Evolutionary conservation across 1,140 invertebrate genomes (phyloP).

Genomic region (Megalopta genalis): DNA sequence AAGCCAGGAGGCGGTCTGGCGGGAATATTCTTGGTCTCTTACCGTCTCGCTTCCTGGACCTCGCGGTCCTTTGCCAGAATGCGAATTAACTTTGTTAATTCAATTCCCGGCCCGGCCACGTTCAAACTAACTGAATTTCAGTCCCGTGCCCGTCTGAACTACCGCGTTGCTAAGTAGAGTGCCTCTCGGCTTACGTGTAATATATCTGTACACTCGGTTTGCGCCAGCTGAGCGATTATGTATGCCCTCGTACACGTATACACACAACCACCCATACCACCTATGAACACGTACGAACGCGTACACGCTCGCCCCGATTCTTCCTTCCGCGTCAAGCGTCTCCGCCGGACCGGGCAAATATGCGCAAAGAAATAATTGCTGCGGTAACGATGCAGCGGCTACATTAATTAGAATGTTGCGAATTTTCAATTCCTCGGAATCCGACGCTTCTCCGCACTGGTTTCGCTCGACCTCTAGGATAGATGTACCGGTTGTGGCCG

Average conservation of each 20-base stretch:
- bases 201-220: conserved; percentile 26
- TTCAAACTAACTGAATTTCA: conserved; percentile 53
- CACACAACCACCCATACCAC: too few relatives aligned
- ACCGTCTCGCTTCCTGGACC: conserved; percentile 21
- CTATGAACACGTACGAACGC: too few relatives aligned
- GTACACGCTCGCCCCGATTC: neutral
- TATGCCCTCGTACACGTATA: neutral
- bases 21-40: conserved; percentile 54
- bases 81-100: conserved; percentile 59
- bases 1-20: conserved; percentile 10
- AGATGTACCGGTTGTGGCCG: too few relatives aligned
- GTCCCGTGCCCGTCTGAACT: conserved; percentile 6
- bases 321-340: neutral
- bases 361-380: neutral
- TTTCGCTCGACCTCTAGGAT: neutral
- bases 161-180: conserved; percentile 37
- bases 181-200: conserved; percentile 24
- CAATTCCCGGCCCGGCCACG: conserved; percentile 50
- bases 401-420: neutral
- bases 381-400: neutral
- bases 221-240: conserved; percentile 10
- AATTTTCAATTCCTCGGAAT: neutral
- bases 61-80: conserved; percentile 47
- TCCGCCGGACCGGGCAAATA: neutral
- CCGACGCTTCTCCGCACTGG: neutral